Conservation (phyloP, 2,888 invertebrate species). For the Mamestra brassicae region DNA sequence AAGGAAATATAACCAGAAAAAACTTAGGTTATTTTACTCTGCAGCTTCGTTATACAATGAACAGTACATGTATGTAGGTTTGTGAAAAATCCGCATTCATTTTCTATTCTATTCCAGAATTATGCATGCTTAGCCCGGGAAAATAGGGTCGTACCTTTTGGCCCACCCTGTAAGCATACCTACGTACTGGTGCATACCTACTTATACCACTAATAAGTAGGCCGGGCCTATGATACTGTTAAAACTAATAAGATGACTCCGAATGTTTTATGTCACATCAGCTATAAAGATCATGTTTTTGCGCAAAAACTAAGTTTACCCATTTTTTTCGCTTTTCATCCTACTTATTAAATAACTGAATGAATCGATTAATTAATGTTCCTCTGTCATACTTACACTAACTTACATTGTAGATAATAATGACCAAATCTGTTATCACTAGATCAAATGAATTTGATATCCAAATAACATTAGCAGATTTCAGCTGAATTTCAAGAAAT, state of each 20-base stretch:
- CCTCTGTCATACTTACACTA: not conserved
- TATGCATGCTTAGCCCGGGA: not conserved
- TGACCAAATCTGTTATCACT: not conserved
- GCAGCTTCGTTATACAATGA: not conserved
- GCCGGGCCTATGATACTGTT: too few relatives aligned
- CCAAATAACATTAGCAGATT: not conserved
- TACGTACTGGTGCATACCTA: too few relatives aligned
- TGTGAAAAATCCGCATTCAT: not conserved
- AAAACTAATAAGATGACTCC: not conserved
- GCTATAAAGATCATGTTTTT: too few relatives aligned
- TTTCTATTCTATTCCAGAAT: not conserved
- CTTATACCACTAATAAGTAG: not conserved
- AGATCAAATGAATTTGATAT: not conserved
- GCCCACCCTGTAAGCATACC: too few relatives aligned
- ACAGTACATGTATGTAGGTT: not conserved
- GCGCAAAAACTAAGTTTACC: too few relatives aligned
- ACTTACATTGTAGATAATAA: not conserved
- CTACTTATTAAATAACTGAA: not conserved
- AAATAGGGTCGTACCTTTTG: not conserved
- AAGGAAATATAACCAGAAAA: conserved; percentile 24
- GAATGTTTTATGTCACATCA: not conserved
- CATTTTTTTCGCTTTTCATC: not conserved
- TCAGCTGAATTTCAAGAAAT: not conserved
- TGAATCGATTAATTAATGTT: not conserved
- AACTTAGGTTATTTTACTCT: not conserved